Conservation (phyloP, 2,888 invertebrate genomes). For the Nebria brevicollis region DNA sequence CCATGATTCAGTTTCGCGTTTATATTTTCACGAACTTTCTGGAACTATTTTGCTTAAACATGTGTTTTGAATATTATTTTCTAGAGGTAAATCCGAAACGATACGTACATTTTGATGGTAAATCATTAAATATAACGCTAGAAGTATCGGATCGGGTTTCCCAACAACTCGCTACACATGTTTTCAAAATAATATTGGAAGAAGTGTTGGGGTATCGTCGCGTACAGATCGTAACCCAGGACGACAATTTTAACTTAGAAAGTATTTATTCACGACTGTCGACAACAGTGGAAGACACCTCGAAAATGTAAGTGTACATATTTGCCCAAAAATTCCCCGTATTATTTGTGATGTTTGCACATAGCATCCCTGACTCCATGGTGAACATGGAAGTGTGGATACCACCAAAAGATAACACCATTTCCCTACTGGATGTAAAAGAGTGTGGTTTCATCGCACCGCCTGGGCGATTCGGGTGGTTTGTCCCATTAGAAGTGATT, state of each 20-base stretch:
- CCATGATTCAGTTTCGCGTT: not conserved
- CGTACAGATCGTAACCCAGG: conserved; percentile 60
- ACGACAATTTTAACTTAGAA: conserved; percentile 62
- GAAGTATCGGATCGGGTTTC: conserved; percentile 67
- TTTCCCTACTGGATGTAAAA: conserved; percentile 62
- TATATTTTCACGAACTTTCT: not conserved
- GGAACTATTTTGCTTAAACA: too few relatives aligned
- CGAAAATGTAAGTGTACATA: conserved; percentile 54
- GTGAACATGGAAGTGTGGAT: conserved; percentile 80
- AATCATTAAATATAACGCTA: conserved; percentile 62
- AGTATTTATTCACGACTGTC: conserved; percentile 59
- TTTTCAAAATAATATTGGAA: conserved; percentile 69
- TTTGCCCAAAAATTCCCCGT: not conserved
- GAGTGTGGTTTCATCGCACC: conserved; percentile 67
- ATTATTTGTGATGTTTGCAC: conserved; percentile 19
- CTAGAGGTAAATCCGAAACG: conserved; percentile 66
- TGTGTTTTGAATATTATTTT: conserved; percentile 48
- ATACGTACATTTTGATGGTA: conserved; percentile 60
- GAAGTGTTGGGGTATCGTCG: conserved; percentile 63
- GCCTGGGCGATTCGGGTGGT: conserved; percentile 74
- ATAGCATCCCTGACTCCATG: conserved; percentile 64
- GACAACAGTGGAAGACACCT: conserved; percentile 48
- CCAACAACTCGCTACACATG: conserved; percentile 68
- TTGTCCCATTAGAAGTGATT: conserved; percentile 65
- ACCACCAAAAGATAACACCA: conserved; percentile 69